Evolutionary conservation across 2,797 vertebrate species (phyloP).

Genomic region (Epinephelus coioides): DNA sequence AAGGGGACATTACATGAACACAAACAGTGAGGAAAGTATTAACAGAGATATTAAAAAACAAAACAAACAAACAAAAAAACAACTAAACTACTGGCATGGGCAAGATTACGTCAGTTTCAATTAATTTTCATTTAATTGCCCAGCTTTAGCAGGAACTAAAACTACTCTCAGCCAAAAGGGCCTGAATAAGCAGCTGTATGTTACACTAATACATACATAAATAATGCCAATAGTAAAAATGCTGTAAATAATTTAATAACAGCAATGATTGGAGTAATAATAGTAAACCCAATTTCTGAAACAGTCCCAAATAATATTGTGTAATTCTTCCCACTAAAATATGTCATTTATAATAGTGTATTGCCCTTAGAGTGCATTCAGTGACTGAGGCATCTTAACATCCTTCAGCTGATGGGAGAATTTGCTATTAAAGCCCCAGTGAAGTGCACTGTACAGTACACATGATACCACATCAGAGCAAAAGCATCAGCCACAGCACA

Average conservation of each 20-base stretch:
- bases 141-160: not conserved
- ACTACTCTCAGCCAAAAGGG: not conserved
- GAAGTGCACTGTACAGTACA: not conserved
- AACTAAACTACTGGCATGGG: no score
- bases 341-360: not conserved
- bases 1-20: no score
- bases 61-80: no score
- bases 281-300: not conserved
- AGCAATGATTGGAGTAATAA: not conserved
- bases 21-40: no score
- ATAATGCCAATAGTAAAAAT: not conserved
- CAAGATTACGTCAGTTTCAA: no score
- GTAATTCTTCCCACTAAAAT: not conserved
- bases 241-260: not conserved
- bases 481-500: slow-evolving; percentile 4
- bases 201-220: not conserved
- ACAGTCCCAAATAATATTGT: not conserved
- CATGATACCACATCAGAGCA: slow-evolving; percentile 17
- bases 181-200: not conserved
- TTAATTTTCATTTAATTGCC: no score
- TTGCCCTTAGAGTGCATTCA: not conserved
- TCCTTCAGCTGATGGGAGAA: not conserved
- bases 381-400: slow-evolving; percentile 10
- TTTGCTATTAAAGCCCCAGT: not conserved
- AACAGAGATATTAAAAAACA: no score